Percentiles rank a stretch among this genome's conserved stretches.
phyloP scores from a whole-genome alignment of 2,888 invertebrate species.

The Polydrusus tereticollis region DNA sequence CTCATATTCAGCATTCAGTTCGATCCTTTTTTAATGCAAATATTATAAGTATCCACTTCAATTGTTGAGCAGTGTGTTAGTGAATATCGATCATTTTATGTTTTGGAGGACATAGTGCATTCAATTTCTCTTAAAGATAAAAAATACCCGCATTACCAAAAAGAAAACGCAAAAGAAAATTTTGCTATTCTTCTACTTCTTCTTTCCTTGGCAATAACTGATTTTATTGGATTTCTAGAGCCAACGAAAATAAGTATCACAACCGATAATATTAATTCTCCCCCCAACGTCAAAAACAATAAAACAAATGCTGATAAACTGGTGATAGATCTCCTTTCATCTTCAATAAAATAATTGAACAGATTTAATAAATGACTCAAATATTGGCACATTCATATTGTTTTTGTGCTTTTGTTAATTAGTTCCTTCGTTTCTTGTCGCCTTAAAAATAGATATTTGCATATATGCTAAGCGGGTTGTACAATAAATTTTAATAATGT shows the following conservation, averaged over 20 bases:
- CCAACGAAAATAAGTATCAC: constrained; percentile 1
- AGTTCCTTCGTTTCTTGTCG: background rate
- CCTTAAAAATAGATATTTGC: background rate
- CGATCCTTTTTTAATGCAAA: no score
- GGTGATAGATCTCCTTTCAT: background rate
- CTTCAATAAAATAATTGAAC: background rate
- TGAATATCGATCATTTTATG: no score
- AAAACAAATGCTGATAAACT: background rate
- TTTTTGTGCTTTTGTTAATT: background rate
- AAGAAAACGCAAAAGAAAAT: background rate
- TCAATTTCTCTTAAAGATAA: no score
- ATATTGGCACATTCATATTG: background rate
- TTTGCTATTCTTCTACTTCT: background rate
- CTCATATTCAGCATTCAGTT: no score
- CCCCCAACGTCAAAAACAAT: background rate
- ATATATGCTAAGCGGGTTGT: background rate
- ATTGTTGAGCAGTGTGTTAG: no score
- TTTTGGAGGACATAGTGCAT: no score
- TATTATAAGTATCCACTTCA: no score
- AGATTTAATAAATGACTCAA: background rate
- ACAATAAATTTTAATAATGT: background rate
- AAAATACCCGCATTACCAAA: background rate
- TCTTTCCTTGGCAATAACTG: background rate
- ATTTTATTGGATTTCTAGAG: background rate
- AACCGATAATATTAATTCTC: background rate